Evolutionary conservation across 1,140 invertebrate genomes (phyloP), one percentile per base, ranked within the genome.

Genomic region (Zeugodacus cucurbitae): DNA sequence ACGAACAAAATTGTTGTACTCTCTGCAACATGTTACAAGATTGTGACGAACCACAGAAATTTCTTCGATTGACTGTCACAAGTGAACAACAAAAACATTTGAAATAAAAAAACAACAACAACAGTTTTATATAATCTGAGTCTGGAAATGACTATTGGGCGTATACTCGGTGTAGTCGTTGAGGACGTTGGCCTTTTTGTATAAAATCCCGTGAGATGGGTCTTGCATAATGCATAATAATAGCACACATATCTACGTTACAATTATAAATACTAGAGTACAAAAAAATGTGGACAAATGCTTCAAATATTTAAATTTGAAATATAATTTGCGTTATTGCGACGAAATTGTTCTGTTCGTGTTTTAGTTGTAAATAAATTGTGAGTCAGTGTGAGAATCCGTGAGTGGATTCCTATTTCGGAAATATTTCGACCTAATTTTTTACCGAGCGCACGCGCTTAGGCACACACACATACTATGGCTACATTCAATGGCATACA

Each of bases 31-130:
- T n/a, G n/a, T n/a, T n/a, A n/a, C n/a, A n/a, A n/a, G n/a, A n/a
- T 74, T 44, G 89, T 91, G 91, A 91, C 92, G 91, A 92, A 91
- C 91, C 92, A 92, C 91, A 90, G 89, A 91, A 92, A 92, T 92
- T 91, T 90, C 64, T 89, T 90, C 90, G 90, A 89, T 91, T 90
- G 89, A 91, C 91, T 91, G 48, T 54, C 48, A 54, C 48, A 54
- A 7, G 48, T 54, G 14, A 54, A 54, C 48, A 54, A 59, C 58
- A 59, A 59, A 59, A 14, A 59, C 11, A 22, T 20, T 10, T 59
- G 22, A 59, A 54, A 54, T 14, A n/a, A n/a, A n/a, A n/a, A n/a
- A 6, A 6, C 6, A 54, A 54, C 6, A 14, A 14, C 48, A 14
- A 54, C 6, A 54, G 14, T 7, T 7, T 7, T 54, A 6, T 54